Base-by-base conservation (phyloP, 2,113 vertebrate species). In the Sander vitreus region DNA sequence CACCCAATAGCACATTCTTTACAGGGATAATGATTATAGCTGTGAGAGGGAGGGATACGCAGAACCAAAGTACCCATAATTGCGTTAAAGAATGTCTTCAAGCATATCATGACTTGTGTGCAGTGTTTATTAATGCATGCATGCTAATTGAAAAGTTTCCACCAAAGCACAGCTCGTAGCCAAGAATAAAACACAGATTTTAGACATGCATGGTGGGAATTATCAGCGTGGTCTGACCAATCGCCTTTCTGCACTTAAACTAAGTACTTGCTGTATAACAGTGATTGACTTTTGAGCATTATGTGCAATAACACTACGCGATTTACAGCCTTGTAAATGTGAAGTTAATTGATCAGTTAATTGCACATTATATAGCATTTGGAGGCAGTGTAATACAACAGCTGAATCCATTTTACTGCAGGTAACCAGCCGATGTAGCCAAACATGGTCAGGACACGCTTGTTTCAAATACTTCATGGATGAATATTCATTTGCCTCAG, bases 281-380 rank as follows among this genome's bases (percentile, higher is more conserved):
- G 45, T 50, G 72, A 84, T 74, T 58, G 78, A 71, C 84, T 83
- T 79, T 64, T n/a, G 45, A 64, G 67, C 66, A 13, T 85, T 60
- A 71, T 39, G 47, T 85, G 80, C 83, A 84, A 91, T 84, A 91
- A 80, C 81, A 25, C 62, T 33, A 27, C 73, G 21, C 15, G 0
- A 69, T 73, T 84, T 73, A 81, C 68, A 80, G 88, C 72, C 67
- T 43, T 75, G 81, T 85, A 80, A 91, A 89, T 78, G 87, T n/a
- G 75, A 58, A 88, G 78, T 86, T 91, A 92, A 92, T 89, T 88
- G 92, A 83, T 90, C 80, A 69, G 83, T 76, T 90, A 91, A 92
- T 90, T 89, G 88, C 84, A 18, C 54, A 81, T 86, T 78, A 88
- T 85, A 72, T 43, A 25, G 69, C 65, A 63, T 70, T 70, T 43